Base-by-base conservation (phyloP, 2,113 vertebrate genomes). In the Cyprinodon variegatus region DNA sequence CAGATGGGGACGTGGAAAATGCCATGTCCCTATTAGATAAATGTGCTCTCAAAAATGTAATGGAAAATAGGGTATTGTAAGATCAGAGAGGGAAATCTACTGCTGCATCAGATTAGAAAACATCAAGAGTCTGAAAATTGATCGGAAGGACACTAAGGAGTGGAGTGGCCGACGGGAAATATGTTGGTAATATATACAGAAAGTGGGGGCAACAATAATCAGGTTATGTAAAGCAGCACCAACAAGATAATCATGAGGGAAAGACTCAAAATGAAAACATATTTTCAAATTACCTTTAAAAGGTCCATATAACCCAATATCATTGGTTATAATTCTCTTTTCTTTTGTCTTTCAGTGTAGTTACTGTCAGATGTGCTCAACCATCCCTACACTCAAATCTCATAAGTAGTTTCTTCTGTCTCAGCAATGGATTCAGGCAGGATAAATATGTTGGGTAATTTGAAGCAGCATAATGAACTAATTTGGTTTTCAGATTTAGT, bases 31-130 rank as follows among this genome's bases (percentile, higher is more conserved):
- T 73, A 76, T 84, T 74, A 88, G 85, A 92, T 88, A 90, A 90
- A 88, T 76, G 78, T 65, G 61, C 68, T 74, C 65, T 62, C 43
- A 69, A 76, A 70, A 83, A 79, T 85, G 83, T 89, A 90, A 90
- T 92, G 88, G 88, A 90, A 89, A 92, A 86, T 86, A 84, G 78
- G 71, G 77, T 81, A 53, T 74, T 83, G 70, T 3, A 17, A 88
- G 76, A 93, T 92, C 88, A 90, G 90, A 88, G 75, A 75, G 81
- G 81, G 78, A 87, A 86, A 91, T 92, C 87, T 90, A 43, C 68
- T 81, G 78, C 88, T 88, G 83, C 83, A 91, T 91, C 86, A 89
- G 78, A 93, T 93, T 90, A 91, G 81, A 2, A 53, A 82, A 81
- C 72, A 85, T 90, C 80, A 82, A 84, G 77, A 85, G 86, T 85